Conservation (phyloP, 2,797 vertebrate genomes). For the Bovichtus variegatus region DNA sequence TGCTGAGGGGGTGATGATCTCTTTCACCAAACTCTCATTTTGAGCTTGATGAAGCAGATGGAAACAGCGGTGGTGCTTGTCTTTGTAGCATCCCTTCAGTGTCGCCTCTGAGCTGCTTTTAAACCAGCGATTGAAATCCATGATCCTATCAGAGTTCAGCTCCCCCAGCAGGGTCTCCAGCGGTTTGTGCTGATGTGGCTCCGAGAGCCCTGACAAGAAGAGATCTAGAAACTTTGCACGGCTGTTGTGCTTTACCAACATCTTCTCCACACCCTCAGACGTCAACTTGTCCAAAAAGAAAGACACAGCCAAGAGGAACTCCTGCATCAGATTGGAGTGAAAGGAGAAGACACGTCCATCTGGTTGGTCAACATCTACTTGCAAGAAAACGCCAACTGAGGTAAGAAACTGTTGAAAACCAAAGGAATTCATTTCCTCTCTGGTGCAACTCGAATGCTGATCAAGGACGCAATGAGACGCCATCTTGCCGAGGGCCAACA, state of each 20-base stretch:
- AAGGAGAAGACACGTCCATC: constrained; percentile 72
- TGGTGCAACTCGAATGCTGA: constrained; percentile 46
- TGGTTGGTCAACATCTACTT: constrained; percentile 34
- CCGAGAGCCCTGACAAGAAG: constrained; percentile 81
- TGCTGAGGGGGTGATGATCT: constrained; percentile 44
- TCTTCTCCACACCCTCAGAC: constrained; percentile 16
- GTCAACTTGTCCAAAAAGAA: constrained; percentile 68
- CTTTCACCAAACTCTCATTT: constrained; percentile 72
- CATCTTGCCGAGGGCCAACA: constrained; percentile 75
- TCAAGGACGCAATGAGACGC: constrained; percentile 61
- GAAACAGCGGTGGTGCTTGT: constrained; percentile 66
- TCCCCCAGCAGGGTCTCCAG: constrained; percentile 71
- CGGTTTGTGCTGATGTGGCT: constrained; percentile 61
- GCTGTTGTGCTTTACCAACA: constrained; percentile 51
- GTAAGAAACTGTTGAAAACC: constrained; percentile 50
- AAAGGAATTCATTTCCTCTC: constrained; percentile 56
- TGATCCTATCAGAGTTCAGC: constrained; percentile 50
- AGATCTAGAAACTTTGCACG: constrained; percentile 63
- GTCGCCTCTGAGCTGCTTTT: constrained; percentile 45
- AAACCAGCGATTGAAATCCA: constrained; percentile 74
- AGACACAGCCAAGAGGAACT: constrained; percentile 79
- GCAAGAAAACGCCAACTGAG: constrained; percentile 63
- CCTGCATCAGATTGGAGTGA: constrained; percentile 72
- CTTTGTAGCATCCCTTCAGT: constrained; percentile 23
- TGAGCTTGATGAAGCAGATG: constrained; percentile 80